Conservation (phyloP, 2,888 invertebrate genomes). For the Galerucella nymphaeae region DNA sequence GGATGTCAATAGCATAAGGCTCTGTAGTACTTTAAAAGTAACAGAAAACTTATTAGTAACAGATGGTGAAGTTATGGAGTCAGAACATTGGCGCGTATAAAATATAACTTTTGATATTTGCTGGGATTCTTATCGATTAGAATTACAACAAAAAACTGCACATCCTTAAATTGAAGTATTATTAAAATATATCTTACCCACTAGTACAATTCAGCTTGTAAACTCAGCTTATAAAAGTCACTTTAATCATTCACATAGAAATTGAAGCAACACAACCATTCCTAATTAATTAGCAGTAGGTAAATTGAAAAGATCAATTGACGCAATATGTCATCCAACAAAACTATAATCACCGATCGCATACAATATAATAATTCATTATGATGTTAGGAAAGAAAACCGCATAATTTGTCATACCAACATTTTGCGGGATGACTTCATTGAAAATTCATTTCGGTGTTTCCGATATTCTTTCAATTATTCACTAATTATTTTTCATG, state of each 20-base stretch:
- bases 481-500: not conserved
- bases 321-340: not conserved
- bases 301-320: not conserved
- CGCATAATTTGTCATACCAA: conserved; percentile 23
- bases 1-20: too few relatives aligned
- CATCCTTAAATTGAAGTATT: not conserved
- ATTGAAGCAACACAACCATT: not conserved
- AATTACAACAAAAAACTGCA: not conserved
- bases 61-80: too few relatives aligned
- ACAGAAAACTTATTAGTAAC: too few relatives aligned
- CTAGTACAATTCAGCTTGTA: not conserved
- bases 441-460: conserved; percentile 13
- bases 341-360: not conserved
- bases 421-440: conserved; percentile 22
- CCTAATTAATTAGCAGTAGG: conserved; percentile 1
- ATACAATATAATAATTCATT: not conserved
- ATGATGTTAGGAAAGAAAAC: conserved; percentile 10
- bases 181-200: conserved; percentile 9
- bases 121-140: too few relatives aligned
- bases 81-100: too few relatives aligned
- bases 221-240: not conserved
- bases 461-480: not conserved
- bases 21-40: too few relatives aligned
- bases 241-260: not conserved
- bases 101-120: too few relatives aligned